phyloP scores from a whole-genome alignment of 35 echinoderm and acorn worm species.

The Anneissia japonica region DNA sequence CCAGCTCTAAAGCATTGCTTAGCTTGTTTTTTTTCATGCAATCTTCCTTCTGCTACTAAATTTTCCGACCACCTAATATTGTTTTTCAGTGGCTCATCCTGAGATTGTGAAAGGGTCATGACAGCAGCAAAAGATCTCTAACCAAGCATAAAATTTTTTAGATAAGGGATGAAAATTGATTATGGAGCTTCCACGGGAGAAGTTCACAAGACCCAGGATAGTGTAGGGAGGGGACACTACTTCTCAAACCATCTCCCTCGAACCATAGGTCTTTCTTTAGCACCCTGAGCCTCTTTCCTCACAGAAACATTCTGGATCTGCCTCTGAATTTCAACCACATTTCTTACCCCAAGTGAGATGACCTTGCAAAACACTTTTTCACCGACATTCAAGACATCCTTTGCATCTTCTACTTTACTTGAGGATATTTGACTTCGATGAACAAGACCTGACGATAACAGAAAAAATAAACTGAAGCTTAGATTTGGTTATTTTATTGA shows the following conservation, averaged over 20 bases:
- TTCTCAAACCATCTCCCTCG: background rate
- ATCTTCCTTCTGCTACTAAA: too few species aligned
- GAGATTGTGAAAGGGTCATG: too few species aligned
- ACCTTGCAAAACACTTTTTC: slow-evolving; percentile 87
- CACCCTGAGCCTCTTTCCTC: background rate
- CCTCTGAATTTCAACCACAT: too few species aligned
- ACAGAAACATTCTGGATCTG: too few species aligned
- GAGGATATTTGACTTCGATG: slow-evolving; percentile 83
- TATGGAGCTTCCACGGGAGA: background rate
- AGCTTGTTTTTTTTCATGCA: too few species aligned
- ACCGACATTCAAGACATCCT: slow-evolving; percentile 67
- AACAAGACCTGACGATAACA: slow-evolving; percentile 56
- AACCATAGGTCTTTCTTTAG: background rate
- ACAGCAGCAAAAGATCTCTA: too few species aligned
- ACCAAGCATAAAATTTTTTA: background rate
- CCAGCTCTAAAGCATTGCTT: too few species aligned
- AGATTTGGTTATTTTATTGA: background rate
- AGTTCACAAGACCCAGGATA: background rate
- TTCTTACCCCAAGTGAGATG: slow-evolving; percentile 84
- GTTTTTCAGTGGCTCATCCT: too few species aligned
- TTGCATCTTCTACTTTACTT: slow-evolving; percentile 51
- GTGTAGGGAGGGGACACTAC: background rate
- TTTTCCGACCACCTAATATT: too few species aligned
- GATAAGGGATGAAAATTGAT: background rate
- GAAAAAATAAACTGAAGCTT: background rate